Percentiles rank a stretch among this genome's conserved stretches.
phyloP scores from a whole-genome alignment of 2,797 vertebrate species.

The Gymnothorax reevesii region DNA sequence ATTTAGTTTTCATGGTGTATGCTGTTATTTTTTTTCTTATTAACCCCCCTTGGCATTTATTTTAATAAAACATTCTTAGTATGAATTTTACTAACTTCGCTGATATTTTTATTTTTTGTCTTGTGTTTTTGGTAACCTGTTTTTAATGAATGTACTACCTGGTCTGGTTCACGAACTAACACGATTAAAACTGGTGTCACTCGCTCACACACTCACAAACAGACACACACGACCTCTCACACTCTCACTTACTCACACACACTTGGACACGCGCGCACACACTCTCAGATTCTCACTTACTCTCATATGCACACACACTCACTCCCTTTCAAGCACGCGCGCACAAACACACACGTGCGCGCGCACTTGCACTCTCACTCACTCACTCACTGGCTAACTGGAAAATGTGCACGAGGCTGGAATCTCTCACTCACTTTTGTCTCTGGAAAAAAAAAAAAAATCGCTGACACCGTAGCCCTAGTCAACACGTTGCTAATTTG shows the following conservation, averaged over 20 bases:
- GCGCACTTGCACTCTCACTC: constrained; percentile 34
- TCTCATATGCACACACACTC: constrained; percentile 39
- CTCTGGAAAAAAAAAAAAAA: constrained; percentile 55
- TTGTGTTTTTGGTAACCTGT: constrained; percentile 81
- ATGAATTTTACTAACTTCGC: constrained; percentile 88
- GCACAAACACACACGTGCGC: constrained; percentile 36
- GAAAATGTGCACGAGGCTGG: constrained; percentile 67
- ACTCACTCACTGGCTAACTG: constrained; percentile 61
- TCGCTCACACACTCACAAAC: constrained; percentile 24
- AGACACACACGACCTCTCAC: constrained; percentile 30
- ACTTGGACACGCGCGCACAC: constrained; percentile 33
- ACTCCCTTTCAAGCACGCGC: constrained; percentile 21
- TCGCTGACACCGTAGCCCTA: constrained; percentile 59
- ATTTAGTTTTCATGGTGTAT: constrained; percentile 87
- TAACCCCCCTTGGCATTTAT: constrained; percentile 84
- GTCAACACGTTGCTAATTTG: constrained; percentile 58
- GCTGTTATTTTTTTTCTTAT: constrained; percentile 83
- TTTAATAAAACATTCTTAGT: constrained; percentile 90
- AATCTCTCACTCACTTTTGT: constrained; percentile 59
- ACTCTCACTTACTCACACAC: constrained; percentile 38
- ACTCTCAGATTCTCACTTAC: constrained; percentile 28
- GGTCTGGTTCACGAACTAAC: constrained; percentile 85
- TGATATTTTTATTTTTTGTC: constrained; percentile 77
- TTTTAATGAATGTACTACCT: constrained; percentile 80
- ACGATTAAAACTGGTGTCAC: constrained; percentile 76